phyloP scores from a whole-genome alignment of 1,140 invertebrate genomes.

The Temnothorax longispinosus region DNA sequence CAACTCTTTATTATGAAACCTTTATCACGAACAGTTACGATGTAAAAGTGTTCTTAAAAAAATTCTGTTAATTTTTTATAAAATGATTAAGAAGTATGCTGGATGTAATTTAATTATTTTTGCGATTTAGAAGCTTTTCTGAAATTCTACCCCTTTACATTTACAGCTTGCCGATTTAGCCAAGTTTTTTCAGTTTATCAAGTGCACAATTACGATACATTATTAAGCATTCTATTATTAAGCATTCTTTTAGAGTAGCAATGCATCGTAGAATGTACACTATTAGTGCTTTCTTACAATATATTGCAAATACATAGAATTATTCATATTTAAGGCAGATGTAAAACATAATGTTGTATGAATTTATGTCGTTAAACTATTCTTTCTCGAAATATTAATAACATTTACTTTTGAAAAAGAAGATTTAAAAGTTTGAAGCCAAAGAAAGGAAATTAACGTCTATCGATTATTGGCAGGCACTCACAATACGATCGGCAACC shows the following conservation, averaged over 20 bases:
- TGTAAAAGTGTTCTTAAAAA: neutral
- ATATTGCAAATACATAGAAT: neutral
- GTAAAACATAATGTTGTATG: neutral
- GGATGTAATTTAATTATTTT: neutral
- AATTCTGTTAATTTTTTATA: neutral
- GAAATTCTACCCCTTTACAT: neutral
- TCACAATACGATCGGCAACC: conserved; percentile 87
- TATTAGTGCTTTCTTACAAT: neutral
- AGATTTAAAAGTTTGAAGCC: neutral
- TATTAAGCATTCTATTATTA: neutral
- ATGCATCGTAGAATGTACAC: neutral
- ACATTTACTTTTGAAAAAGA: neutral
- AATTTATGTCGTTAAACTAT: neutral
- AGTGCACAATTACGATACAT: conserved; percentile 14
- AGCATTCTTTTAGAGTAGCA: neutral
- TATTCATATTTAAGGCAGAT: conserved; percentile 2
- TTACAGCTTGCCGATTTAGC: neutral
- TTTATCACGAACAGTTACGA: neutral
- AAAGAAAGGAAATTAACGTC: neutral
- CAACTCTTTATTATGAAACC: neutral
- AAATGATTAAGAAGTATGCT: neutral
- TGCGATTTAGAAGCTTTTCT: neutral
- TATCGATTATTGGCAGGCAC: conserved; percentile 76
- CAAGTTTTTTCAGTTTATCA: neutral
- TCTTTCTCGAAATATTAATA: neutral